A percentile compares a stretch with the other conserved stretches of the same genome.
Evolutionary conservation across 2,113 vertebrate species (phyloP).

Genomic region (Elephas maximus): DNA sequence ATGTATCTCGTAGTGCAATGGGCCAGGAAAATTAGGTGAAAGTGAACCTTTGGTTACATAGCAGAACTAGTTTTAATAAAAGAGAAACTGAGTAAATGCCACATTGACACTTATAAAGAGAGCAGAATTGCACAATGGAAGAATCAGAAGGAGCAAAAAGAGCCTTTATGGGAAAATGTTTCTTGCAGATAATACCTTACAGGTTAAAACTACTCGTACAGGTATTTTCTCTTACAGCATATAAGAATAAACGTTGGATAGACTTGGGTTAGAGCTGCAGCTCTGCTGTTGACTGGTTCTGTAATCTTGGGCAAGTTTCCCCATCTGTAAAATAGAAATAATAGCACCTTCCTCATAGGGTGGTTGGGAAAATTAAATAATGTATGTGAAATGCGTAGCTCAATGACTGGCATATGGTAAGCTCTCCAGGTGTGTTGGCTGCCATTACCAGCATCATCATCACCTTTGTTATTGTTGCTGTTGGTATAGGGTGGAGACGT

Average conservation of each 20-base stretch:
- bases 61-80: not conserved
- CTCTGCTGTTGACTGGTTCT: not conserved
- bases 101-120: not conserved
- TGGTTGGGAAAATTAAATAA: not conserved
- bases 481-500: not conserved
- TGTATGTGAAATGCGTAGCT: not conserved
- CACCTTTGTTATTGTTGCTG: not conserved
- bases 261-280: not conserved
- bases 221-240: conserved; percentile 6
- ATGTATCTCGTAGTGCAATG: not conserved
- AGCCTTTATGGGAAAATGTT: not conserved
- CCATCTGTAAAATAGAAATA: not conserved
- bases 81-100: conserved; percentile 54
- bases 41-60: not conserved
- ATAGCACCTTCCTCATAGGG: not conserved
- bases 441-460: not conserved
- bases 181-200: not conserved
- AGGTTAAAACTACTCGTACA: not conserved
- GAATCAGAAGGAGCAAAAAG: not conserved
- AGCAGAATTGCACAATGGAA: not conserved
- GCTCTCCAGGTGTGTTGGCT: not conserved
- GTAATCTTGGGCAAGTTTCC: not conserved
- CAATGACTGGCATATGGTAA: not conserved
- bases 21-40: not conserved
- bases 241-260: not conserved